These are phyloP conservation scores for Mystacides longicornis DNA, from an alignment of 2,888 invertebrate genomes.

Conservation along the genomic window DNA sequence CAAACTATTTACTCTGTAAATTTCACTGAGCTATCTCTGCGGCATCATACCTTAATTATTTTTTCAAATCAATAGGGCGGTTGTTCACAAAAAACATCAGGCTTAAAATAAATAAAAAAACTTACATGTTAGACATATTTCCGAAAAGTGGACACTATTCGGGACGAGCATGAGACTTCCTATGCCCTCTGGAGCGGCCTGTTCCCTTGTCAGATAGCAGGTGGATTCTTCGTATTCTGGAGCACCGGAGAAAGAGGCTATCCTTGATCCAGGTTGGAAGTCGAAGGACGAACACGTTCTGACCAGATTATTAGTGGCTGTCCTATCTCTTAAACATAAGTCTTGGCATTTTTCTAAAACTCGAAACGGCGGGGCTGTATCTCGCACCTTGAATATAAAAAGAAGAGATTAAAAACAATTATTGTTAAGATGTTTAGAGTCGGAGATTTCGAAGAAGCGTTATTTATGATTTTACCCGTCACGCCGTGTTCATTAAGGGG, in stretches of 20 bases:
- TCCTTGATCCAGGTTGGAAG: slow-evolving; percentile 81
- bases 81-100: no score
- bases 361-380: slow-evolving; percentile 77
- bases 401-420: no score
- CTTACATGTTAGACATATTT: slow-evolving; percentile 84
- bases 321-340: slow-evolving; percentile 72
- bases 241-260: slow-evolving; percentile 72
- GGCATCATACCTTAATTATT: no score
- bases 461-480: no score
- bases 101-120: no score
- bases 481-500: no score
- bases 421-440: no score
- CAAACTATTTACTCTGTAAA: no score
- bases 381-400: slow-evolving; percentile 70
- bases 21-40: no score
- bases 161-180: slow-evolving; percentile 84
- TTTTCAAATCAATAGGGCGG: no score
- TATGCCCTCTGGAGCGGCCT: slow-evolving; percentile 81
- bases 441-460: no score
- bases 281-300: slow-evolving; percentile 83
- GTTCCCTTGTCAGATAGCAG: slow-evolving; percentile 78
- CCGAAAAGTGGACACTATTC: slow-evolving; percentile 84
- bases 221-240: slow-evolving; percentile 84
- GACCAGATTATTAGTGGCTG: slow-evolving; percentile 70
- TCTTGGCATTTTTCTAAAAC: slow-evolving; percentile 86